Conservation (phyloP, 2,888 invertebrate species). For the Mellilla xanthometata region DNA sequence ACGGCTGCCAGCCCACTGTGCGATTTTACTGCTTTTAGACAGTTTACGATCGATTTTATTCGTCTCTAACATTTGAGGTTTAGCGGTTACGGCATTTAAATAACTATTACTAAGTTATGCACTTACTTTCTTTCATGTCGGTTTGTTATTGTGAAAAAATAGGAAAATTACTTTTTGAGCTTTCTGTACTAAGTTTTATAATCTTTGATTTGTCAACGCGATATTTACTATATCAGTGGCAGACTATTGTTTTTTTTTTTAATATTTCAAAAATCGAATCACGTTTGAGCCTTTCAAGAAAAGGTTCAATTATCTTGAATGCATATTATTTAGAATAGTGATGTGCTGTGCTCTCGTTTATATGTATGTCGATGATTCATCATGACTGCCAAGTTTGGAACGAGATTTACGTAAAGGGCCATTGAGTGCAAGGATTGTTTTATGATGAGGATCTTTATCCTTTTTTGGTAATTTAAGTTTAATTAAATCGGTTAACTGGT, state of each 20-base stretch:
- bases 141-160: too few relatives aligned
- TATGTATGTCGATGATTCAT: constrained; percentile 30
- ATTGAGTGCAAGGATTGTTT: constrained; percentile 22
- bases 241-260: too few relatives aligned
- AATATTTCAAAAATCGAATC: constrained; percentile 9
- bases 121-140: too few relatives aligned
- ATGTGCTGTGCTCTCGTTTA: constrained; percentile 26
- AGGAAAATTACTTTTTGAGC: too few relatives aligned
- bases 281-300: constrained; percentile 6
- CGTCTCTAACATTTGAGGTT: constrained; percentile 18
- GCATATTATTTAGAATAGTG: constrained; percentile 36
- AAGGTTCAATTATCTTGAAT: background rate
- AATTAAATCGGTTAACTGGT: background rate
- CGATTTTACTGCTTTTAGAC: constrained; percentile 7
- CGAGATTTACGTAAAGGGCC: constrained; percentile 20
- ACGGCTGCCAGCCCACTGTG: constrained; percentile 1
- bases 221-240: too few relatives aligned
- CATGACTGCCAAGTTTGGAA: constrained; percentile 27
- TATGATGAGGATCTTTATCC: constrained; percentile 9
- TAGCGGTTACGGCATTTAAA: background rate
- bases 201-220: too few relatives aligned
- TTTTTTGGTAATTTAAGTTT: constrained; percentile 1
- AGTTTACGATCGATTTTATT: constrained; percentile 11
- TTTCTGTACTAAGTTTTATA: too few relatives aligned
- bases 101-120: background rate